Evolutionary conservation across 2,888 invertebrate species (phyloP), one percentile per base, ranked within the genome.

Genomic region (Pammene aurita): DNA sequence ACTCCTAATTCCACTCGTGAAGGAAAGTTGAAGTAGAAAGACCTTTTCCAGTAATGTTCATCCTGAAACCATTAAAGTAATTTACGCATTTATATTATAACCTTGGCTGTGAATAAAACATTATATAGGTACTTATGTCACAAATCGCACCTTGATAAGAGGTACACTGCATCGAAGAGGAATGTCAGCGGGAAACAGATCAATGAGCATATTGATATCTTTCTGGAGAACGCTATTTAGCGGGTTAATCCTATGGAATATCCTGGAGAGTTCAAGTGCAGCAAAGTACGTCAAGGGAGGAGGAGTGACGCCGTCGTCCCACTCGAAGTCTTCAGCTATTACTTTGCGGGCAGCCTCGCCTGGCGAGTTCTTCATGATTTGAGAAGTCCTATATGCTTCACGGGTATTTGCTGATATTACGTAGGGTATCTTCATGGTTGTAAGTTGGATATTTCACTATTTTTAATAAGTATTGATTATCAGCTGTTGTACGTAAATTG

Each of bases 11-110:
- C 89, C 67, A 78, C 73, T 44, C 81, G 83, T 0, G 84, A 77
- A 0, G 92, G 89, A 72, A 89, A 93, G 73, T 87, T 88, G 0
- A 79, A 81, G 55, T 81, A 81, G 63, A 90, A 92, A 11, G 92
- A 89, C 64, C 95, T 89, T 78, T 94, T 87, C 95, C 95, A 95
- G 82, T 95, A 95, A 80, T 93, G 92, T 77, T 95, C 95, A 73
- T 94, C 92, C 86, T 93, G 77, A 74, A 82, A 91, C 79, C 38
- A 34, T 56, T 35, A 46, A 61, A 26, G 6, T 0, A 50, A 50
- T 14, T 50, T 50, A 50, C 50, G 13, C 5, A 50, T 9, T 26
- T 13, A 48, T 50, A 26, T 50, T 50, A 48, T 50, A 26, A 18
- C 18, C 6, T 50, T 38, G 38, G 6, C 14, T 14, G 10, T 10